A percentile compares a stretch with the other conserved stretches of the same genome.
These are phyloP conservation scores for Artemisiospiza belli DNA, from an alignment of 2,113 vertebrate species.

Conservation along the genomic window DNA sequence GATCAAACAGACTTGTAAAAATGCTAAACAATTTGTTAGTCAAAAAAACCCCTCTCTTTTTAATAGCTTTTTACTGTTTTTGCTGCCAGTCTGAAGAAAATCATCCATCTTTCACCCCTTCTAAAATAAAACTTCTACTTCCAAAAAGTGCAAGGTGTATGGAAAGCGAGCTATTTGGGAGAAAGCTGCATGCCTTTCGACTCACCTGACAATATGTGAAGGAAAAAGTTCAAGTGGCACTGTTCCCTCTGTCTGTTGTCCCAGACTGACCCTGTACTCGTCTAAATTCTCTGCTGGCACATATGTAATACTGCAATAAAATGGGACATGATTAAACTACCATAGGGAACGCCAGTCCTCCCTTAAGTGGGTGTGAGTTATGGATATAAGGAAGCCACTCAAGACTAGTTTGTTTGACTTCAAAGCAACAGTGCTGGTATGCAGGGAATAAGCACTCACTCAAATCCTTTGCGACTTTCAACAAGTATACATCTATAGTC, in stretches of 20 bases:
- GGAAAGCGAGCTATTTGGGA: background rate
- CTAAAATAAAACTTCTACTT: background rate
- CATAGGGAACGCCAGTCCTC: background rate
- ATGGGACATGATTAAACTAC: constrained; percentile 33
- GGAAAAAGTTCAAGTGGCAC: constrained; percentile 68
- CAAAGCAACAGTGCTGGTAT: background rate
- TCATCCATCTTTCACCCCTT: background rate
- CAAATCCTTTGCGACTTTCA: background rate
- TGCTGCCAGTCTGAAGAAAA: background rate
- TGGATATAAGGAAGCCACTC: background rate
- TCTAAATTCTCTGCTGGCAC: constrained; percentile 91
- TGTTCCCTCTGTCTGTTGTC: constrained; percentile 70
- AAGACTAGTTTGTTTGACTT: background rate
- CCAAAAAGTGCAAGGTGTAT: background rate
- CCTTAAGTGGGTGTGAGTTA: background rate
- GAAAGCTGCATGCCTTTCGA: background rate
- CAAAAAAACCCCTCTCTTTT: background rate
- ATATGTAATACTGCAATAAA: constrained; percentile 89
- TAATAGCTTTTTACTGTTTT: background rate
- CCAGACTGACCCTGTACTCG: constrained; percentile 83
- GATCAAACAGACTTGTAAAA: background rate
- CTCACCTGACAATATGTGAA: constrained; percentile 70
- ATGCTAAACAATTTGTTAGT: background rate
- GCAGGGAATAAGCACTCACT: background rate
- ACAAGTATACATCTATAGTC: background rate